Conservation (phyloP, 2,888 invertebrate genomes). For the Lochmaea capreae region DNA sequence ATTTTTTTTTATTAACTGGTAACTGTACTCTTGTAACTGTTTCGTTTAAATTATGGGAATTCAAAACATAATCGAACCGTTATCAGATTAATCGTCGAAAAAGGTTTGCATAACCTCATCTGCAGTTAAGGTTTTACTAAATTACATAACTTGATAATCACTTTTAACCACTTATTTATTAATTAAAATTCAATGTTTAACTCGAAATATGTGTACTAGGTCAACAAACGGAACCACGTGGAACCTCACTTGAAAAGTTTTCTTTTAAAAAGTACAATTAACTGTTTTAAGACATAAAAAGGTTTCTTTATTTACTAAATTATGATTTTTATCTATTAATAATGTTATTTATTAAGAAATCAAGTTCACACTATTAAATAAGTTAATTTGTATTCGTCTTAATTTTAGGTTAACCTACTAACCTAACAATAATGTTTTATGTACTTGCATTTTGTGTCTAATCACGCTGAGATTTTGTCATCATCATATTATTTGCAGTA, state of each 20-base stretch:
- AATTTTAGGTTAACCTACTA: conserved; percentile 4
- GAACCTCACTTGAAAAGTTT: background rate
- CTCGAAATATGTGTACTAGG: conserved; percentile 6
- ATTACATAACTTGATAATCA: conserved; percentile 11
- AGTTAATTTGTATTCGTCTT: background rate
- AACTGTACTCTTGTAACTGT: background rate
- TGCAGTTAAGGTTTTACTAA: conserved; percentile 19
- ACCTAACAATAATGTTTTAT: conserved; percentile 1
- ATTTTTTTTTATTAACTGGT: conserved; percentile 8
- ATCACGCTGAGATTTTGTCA: background rate
- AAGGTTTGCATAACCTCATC: conserved; percentile 7
- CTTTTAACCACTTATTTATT: background rate
- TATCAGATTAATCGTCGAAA: no score
- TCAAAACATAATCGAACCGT: background rate
- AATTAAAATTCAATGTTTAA: background rate
- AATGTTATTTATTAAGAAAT: background rate
- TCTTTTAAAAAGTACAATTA: background rate
- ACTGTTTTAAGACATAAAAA: background rate
- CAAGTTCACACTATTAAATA: background rate
- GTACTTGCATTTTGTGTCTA: background rate
- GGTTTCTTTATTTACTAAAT: background rate
- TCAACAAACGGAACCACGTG: conserved; percentile 22
- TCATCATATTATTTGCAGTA: background rate
- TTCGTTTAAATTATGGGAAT: background rate
- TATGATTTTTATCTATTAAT: background rate